These are phyloP conservation scores for Bubo blakistoni DNA, from an alignment of 2,113 vertebrate species.

Conservation along the genomic window DNA sequence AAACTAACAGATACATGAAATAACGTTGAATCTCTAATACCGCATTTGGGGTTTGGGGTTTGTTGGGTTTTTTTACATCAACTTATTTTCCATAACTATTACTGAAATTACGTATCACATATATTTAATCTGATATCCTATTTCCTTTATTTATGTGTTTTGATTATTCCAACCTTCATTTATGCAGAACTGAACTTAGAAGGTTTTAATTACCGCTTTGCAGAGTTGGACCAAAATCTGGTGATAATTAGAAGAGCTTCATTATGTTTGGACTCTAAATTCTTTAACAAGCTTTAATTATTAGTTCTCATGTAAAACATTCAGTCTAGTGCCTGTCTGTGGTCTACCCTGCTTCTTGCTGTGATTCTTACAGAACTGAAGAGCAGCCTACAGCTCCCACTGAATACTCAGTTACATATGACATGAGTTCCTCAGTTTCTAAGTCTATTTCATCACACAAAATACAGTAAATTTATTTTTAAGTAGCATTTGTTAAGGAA, in stretches of 20 bases:
- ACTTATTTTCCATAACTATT: not conserved
- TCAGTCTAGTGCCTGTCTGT: not conserved
- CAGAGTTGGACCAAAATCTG: not conserved
- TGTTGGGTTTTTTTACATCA: fast-evolving
- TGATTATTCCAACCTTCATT: not conserved
- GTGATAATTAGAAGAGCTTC: not conserved
- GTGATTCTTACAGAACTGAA: not conserved
- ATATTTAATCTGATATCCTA: not conserved
- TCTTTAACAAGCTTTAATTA: not conserved
- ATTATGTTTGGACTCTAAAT: not conserved
- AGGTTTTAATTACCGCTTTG: not conserved
- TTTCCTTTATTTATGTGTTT: not conserved
- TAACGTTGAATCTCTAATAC: not conserved
- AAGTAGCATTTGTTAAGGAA: not conserved
- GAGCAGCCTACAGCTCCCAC: not conserved
- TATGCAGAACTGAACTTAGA: not conserved
- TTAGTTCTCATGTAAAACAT: not conserved
- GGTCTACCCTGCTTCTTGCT: not conserved
- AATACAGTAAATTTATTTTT: not conserved
- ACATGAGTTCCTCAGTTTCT: not conserved
- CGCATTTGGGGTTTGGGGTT: fast-evolving
- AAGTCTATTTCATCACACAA: not conserved
- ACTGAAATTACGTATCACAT: not conserved
- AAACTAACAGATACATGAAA: not conserved
- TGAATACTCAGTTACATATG: not conserved